A percentile compares a stretch with the other conserved stretches of the same genome.
These are phyloP conservation scores for Drosophila punjabiensis DNA, from an alignment of 1,140 invertebrate species.

Conservation along the genomic window DNA sequence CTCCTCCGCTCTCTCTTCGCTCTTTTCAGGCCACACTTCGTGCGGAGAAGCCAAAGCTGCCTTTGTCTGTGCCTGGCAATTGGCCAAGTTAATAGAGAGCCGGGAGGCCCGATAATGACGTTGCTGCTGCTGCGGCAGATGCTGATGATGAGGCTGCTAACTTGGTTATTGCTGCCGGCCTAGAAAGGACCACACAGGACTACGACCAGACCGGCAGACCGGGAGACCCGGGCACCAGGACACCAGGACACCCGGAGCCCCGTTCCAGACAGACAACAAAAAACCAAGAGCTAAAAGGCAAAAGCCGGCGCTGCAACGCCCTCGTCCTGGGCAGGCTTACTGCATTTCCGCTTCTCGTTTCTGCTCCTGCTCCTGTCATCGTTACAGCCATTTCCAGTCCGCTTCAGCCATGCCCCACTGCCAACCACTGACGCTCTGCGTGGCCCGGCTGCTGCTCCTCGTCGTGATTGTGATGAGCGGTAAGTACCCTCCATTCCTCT, in stretches of 20 bases:
- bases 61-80: constrained; percentile 75
- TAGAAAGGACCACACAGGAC: constrained; percentile 48
- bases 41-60: constrained; percentile 50
- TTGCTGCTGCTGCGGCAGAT: constrained; percentile 67
- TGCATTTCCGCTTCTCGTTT: constrained; percentile 79
- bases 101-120: constrained; percentile 71
- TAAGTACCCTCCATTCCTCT: constrained; percentile 52
- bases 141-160: constrained; percentile 78
- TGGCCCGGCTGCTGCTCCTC: constrained; percentile 66
- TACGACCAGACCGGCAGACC: constrained; percentile 3
- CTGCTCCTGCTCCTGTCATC: constrained; percentile 62
- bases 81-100: constrained; percentile 81
- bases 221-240: neutral
- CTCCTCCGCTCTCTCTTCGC: constrained; percentile 14
- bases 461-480: constrained; percentile 77
- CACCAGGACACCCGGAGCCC: neutral
- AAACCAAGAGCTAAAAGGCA: constrained; percentile 27
- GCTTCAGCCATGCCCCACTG: constrained; percentile 55
- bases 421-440: constrained; percentile 60
- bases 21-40: constrained; percentile 57
- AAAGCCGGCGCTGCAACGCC: constrained; percentile 35
- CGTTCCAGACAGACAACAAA: constrained; percentile 27
- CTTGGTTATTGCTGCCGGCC: constrained; percentile 78
- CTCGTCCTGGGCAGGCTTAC: constrained; percentile 54
- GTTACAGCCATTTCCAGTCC: constrained; percentile 33